Evolutionary conservation across 2,113 vertebrate genomes (phyloP).

Genomic region (Osmerus eperlanus): DNA sequence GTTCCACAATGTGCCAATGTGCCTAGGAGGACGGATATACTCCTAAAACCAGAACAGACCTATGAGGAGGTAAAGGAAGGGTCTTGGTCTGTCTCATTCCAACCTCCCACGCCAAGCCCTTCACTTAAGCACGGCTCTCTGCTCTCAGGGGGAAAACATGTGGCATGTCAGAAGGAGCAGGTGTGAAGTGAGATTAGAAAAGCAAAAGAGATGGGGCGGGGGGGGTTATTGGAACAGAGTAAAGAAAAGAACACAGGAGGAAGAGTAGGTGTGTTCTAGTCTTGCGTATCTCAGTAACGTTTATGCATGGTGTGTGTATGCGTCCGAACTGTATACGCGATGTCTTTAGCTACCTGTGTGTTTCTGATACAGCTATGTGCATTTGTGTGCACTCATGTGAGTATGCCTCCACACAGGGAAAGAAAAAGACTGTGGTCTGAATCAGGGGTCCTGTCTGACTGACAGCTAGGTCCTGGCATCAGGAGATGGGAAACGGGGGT

Average conservation of each 20-base stretch:
- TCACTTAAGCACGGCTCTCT: conserved; percentile 50
- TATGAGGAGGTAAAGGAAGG: conserved; percentile 6
- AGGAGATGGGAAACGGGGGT: conserved; percentile 49
- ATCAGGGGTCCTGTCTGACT: conserved; percentile 51
- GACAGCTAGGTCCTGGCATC: conserved; percentile 61
- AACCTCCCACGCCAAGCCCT: conserved; percentile 50
- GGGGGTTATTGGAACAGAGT: conserved; percentile 44
- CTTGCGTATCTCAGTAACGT: conserved; percentile 5
- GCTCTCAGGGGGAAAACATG: conserved; percentile 54
- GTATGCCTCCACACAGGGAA: background rate
- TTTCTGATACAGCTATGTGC: conserved; percentile 23
- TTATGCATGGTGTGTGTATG: background rate
- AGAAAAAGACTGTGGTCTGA: conserved; percentile 12
- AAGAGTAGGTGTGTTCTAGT: conserved; percentile 10
- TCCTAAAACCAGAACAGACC: background rate
- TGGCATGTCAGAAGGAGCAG: conserved; percentile 62
- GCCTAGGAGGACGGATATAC: conserved; percentile 46
- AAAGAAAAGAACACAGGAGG: conserved; percentile 37
- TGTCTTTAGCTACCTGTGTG: background rate
- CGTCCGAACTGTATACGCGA: conserved; percentile 1
- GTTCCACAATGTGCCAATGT: too few relatives aligned
- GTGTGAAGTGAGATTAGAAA: conserved; percentile 71
- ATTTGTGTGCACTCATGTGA: conserved; percentile 10
- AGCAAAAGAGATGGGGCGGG: conserved; percentile 37
- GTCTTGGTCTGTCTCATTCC: conserved; percentile 55